Conservation (phyloP, 2,797 vertebrate genomes). For the Bradypodion ventrale region DNA sequence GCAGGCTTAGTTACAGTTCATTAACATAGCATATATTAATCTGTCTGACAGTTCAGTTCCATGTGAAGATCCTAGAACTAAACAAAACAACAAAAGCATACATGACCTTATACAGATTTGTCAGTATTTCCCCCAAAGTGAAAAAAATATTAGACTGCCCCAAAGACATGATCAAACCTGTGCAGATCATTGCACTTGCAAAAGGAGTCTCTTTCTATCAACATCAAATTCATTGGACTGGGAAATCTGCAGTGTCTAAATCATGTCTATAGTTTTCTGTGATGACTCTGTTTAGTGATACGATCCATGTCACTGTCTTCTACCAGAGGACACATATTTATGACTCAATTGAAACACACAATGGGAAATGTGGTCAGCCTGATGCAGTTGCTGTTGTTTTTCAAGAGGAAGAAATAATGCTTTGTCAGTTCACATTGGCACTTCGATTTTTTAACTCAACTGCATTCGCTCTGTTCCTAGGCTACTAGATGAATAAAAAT, state of each 20-base stretch:
- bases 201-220: slow-evolving; percentile 82
- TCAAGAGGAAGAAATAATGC: not conserved
- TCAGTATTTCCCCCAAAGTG: slow-evolving; percentile 52
- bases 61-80: slow-evolving; percentile 19
- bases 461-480: slow-evolving; percentile 22
- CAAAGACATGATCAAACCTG: slow-evolving; percentile 76
- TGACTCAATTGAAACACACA: slow-evolving; percentile 30
- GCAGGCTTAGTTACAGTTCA: slow-evolving; percentile 29
- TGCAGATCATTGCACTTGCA: slow-evolving; percentile 79
- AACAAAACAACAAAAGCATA: not conserved
- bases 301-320: slow-evolving; percentile 67
- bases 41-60: slow-evolving; percentile 20
- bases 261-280: slow-evolving; percentile 81
- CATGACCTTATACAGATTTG: slow-evolving; percentile 5
- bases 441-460: slow-evolving; percentile 14
- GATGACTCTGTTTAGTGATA: slow-evolving; percentile 84
- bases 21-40: slow-evolving; percentile 45
- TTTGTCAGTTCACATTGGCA: slow-evolving; percentile 25
- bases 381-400: not conserved
- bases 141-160: slow-evolving; percentile 70
- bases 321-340: slow-evolving; percentile 17
- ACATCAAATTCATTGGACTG: slow-evolving; percentile 83
- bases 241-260: slow-evolving; percentile 85
- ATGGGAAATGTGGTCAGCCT: slow-evolving; percentile 29
- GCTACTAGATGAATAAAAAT: not conserved